These are phyloP conservation scores for Malurus cyaneus DNA, from an alignment of 2,113 vertebrate species.

Conservation along the genomic window DNA sequence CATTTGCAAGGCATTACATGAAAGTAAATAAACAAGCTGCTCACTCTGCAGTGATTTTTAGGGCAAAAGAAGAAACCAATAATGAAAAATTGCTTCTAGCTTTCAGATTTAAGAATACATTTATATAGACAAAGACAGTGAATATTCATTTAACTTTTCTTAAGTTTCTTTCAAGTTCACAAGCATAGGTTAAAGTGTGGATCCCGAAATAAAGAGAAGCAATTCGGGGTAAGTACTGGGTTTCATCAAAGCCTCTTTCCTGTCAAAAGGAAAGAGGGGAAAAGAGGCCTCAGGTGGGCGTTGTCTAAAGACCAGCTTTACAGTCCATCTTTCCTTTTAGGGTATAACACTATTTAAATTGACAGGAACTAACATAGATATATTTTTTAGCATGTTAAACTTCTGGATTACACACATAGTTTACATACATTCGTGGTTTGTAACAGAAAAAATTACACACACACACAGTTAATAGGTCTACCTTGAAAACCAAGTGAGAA, in stretches of 20 bases:
- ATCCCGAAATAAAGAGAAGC: neutral
- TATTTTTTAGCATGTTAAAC: conserved; percentile 62
- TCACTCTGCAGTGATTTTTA: neutral
- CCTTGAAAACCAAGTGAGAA: neutral
- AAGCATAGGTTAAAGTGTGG: neutral
- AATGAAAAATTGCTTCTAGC: neutral
- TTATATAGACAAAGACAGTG: neutral
- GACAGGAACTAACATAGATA: conserved; percentile 12
- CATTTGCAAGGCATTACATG: neutral
- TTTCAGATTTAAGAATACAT: neutral
- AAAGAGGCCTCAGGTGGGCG: neutral
- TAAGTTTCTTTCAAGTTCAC: neutral
- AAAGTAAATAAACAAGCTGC: neutral
- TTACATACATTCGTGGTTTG: conserved; percentile 15
- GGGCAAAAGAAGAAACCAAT: neutral
- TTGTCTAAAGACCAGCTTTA: conserved; percentile 11
- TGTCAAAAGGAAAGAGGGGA: neutral
- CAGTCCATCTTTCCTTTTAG: conserved; percentile 54
- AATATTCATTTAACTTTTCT: neutral
- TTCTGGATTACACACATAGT: conserved; percentile 32
- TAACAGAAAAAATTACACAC: neutral
- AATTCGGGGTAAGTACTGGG: neutral
- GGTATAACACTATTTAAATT: conserved; percentile 53
- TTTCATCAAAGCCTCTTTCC: neutral
- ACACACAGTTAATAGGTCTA: neutral